Percentiles rank a stretch among this genome's conserved stretches.
Evolutionary conservation across 2,113 vertebrate genomes (phyloP).

Genomic region (Cephalopterus ornatus): DNA sequence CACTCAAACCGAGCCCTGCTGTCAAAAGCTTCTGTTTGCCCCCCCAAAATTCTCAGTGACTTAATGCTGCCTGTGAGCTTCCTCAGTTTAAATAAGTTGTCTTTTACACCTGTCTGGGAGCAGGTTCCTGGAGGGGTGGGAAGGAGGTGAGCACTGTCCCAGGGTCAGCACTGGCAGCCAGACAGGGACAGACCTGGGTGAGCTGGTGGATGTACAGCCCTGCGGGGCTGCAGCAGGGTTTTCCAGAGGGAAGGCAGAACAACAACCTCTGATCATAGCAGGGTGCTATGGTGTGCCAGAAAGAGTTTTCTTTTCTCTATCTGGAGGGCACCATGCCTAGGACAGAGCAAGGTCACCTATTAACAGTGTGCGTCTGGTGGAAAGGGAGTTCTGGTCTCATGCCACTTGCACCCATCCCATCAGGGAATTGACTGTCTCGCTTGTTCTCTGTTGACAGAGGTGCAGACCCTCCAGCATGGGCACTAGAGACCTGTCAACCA

Average conservation of each 20-base stretch:
- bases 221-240: not conserved
- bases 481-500: not conserved
- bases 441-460: not conserved
- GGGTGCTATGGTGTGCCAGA: not conserved
- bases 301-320: not conserved
- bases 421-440: not conserved
- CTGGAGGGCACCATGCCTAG: accelerated
- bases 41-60: accelerated
- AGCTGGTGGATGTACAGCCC: not conserved
- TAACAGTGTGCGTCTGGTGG: not conserved
- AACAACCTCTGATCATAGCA: not conserved
- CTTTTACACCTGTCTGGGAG: not conserved
- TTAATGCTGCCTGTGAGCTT: not conserved
- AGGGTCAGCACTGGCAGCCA: not conserved
- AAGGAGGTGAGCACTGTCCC: accelerated
- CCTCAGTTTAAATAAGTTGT: not conserved
- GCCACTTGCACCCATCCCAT: not conserved
- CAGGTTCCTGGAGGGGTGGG: not conserved
- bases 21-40: not conserved
- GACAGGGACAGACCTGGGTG: not conserved
- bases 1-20: not conserved
- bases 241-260: not conserved
- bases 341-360: not conserved
- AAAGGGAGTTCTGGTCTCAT: not conserved
- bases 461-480: not conserved